Conservation (phyloP, 1,140 invertebrate species). For the Leptinotarsa defecta region DNA sequence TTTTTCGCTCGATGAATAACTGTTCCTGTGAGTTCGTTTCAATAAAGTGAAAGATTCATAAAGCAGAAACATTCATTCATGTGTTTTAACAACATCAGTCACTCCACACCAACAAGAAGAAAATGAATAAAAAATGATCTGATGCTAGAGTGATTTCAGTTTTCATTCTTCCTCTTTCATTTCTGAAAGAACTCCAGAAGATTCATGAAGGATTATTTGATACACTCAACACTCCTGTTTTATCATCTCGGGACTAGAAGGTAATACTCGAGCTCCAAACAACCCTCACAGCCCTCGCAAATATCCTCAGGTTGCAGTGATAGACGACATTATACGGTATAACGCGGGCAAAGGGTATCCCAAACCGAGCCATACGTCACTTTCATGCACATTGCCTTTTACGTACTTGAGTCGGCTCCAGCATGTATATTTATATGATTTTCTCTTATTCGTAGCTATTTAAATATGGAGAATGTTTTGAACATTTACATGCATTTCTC, state of each 20-base stretch:
- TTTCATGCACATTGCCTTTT: not conserved
- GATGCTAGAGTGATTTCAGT: no score
- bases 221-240: conserved; percentile 2
- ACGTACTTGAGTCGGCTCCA: not conserved
- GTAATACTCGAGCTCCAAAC: not conserved
- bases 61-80: no score
- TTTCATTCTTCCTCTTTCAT: no score
- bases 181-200: not conserved
- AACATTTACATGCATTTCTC: not conserved
- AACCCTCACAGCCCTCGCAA: conserved; percentile 1
- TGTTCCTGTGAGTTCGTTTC: no score
- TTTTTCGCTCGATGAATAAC: no score
- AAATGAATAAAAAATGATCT: no score
- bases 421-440: conserved; percentile 12
- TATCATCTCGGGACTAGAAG: not conserved
- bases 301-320: conserved; percentile 19
- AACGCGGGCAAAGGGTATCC: not conserved
- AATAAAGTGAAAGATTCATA: no score
- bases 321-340: conserved; percentile 11
- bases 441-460: not conserved
- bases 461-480: conserved; percentile 7
- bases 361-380: not conserved
- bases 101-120: no score
- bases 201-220: not conserved
- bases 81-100: no score